Conservation (phyloP, 2,888 invertebrate genomes). For the Xylophagus ater region DNA sequence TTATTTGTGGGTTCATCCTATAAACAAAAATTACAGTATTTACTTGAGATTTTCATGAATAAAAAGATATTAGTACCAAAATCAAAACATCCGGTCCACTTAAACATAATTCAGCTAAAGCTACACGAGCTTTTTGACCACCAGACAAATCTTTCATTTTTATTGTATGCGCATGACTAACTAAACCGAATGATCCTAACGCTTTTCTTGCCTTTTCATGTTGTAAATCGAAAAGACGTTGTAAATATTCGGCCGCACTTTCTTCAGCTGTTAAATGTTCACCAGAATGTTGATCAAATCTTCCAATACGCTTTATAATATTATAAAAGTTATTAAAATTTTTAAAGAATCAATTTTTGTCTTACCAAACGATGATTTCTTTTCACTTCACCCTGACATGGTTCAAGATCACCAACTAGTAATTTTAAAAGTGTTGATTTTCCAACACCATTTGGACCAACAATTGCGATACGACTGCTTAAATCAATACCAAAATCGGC, state of each 20-base stretch:
- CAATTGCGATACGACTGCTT: constrained; percentile 77
- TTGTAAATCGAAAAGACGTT: constrained; percentile 64
- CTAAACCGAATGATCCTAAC: constrained; percentile 90
- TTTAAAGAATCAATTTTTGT: neutral
- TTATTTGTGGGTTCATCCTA: constrained; percentile 99
- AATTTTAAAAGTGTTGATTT: constrained; percentile 97
- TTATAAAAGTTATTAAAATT: neutral
- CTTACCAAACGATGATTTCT: constrained; percentile 84
- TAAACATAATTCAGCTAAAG: constrained; percentile 88
- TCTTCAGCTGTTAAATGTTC: constrained; percentile 96
- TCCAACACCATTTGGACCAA: constrained; percentile 91
- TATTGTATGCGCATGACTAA: constrained; percentile 93
- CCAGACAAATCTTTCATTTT: constrained; percentile 88
- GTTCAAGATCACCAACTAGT: constrained; percentile 72
- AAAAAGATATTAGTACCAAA: constrained; percentile 42
- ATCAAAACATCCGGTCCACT: constrained; percentile 96
- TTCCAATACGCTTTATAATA: constrained; percentile 66
- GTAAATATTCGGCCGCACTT: constrained; percentile 89
- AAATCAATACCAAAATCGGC: constrained; percentile 95
- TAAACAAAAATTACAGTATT: constrained; percentile 32
- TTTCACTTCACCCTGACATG: constrained; percentile 72
- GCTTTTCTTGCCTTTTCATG: constrained; percentile 80
- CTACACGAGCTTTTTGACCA: constrained; percentile 83
- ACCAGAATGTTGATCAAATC: constrained; percentile 98
- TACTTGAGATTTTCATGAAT: neutral